Base-by-base conservation (phyloP, 2,797 vertebrate species). In the Tangara arthus region DNA sequence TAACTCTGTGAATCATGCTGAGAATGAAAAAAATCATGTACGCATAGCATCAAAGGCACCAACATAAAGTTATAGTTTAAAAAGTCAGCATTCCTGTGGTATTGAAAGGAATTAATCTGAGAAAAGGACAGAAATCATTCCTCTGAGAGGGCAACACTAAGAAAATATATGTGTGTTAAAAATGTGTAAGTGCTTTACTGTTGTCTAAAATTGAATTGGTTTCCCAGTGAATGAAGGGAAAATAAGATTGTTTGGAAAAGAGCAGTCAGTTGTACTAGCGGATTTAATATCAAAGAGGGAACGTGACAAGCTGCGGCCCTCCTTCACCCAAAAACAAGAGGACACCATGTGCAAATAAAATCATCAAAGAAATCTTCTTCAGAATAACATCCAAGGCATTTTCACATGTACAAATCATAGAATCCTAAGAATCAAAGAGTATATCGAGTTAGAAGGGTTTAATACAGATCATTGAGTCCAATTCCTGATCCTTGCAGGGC, bases 101-200 rank as follows among this genome's bases (percentile, higher is more conserved):
- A 57, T 94, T 90, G 82, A 82, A 92, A 93, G 35, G 93, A 71
- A 89, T 73, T 94, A 57, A 89, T 84, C 39, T 87, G 72, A 95
- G 68, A 60, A 95, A 95, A 52, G 80, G 34, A 18, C 70, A 90
- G 59, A 89, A 93, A 91, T 93, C 47, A 59, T 95, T 90, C n/a
- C 18, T 78, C 18, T 47, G 26, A 78, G 75, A 83, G 44, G 5
- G 12, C 24, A 57, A 52, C 42, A 35, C 64, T 81, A 70, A 82
- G 35, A 35, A 93, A 91, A 92, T 82, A 37, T 63, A 39, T 66
- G 46, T 15, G 37, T 56, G 60, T 92, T 76, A 75, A 77, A 63
- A 81, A 32, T 42, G 59, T 92, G 49, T 82, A 68, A 89, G 69
- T 69, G n/a, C 55, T 87, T 87, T 89, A 82, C 24, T 81, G 50